Conservation (phyloP, 2,888 invertebrate species). For the Drosophila peninsularis region DNA sequence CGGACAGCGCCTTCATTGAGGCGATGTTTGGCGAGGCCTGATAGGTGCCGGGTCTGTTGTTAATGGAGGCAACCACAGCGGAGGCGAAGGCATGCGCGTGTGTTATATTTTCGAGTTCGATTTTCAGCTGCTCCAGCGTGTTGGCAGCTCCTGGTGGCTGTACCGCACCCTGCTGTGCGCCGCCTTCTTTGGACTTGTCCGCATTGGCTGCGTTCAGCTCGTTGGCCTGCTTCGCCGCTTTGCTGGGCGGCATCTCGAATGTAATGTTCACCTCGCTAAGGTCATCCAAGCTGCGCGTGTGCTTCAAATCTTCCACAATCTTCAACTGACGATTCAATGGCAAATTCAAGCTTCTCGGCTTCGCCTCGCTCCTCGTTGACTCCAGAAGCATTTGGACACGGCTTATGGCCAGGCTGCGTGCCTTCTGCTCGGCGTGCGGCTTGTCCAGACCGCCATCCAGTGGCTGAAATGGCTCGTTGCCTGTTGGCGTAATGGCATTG, state of each 20-base stretch:
- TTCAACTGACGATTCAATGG: constrained; percentile 77
- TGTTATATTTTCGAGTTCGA: constrained; percentile 86
- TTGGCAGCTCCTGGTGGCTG: constrained; percentile 83
- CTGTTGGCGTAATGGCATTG: constrained; percentile 84
- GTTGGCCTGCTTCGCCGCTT: constrained; percentile 28
- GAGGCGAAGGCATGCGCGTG: constrained; percentile 85
- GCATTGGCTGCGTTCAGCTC: constrained; percentile 22
- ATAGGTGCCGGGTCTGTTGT: constrained; percentile 56
- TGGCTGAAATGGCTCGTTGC: constrained; percentile 52
- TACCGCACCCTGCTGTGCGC: constrained; percentile 31
- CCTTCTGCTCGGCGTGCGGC: constrained; percentile 38
- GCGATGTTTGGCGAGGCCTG: constrained; percentile 65
- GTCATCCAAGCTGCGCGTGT: constrained; percentile 72
- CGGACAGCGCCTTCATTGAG: constrained; percentile 61
- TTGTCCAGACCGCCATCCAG: constrained; percentile 47
- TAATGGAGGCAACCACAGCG: constrained; percentile 75
- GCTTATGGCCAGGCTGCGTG: constrained; percentile 58
- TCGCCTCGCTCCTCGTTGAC: constrained; percentile 60
- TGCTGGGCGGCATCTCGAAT: constrained; percentile 68
- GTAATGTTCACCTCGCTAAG: constrained; percentile 73
- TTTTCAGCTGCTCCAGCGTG: constrained; percentile 86
- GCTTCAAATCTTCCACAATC: constrained; percentile 72
- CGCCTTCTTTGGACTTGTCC: constrained; percentile 61
- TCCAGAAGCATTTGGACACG: constrained; percentile 62
- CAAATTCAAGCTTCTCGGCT: constrained; percentile 73